Evolutionary conservation across 2,113 vertebrate genomes (phyloP).

Genomic region (Catharus bicknelli): DNA sequence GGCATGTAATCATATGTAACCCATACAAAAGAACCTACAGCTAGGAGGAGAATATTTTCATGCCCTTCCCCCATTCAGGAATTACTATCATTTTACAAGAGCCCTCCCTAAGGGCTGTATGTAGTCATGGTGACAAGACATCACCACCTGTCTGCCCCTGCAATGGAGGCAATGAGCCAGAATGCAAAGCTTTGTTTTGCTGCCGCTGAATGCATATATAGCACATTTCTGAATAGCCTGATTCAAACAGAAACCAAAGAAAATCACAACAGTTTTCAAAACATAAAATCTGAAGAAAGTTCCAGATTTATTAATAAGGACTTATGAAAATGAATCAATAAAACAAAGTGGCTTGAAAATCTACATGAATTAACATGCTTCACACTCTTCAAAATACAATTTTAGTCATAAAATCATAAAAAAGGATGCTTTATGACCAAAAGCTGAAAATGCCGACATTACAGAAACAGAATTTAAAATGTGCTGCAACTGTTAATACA

Average conservation of each 20-base stretch:
- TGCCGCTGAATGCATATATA: background rate
- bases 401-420: background rate
- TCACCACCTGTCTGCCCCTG: constrained; percentile 66
- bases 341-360: background rate
- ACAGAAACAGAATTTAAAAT: background rate
- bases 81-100: constrained; percentile 42
- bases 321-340: background rate
- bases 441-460: background rate
- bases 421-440: background rate
- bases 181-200: constrained; percentile 35
- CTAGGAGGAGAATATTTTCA: background rate
- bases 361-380: background rate
- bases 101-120: constrained; percentile 55
- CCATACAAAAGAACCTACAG: background rate
- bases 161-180: constrained; percentile 39
- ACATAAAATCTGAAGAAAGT: background rate
- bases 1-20: background rate
- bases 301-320: background rate
- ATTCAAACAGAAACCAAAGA: background rate
- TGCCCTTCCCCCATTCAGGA: constrained; percentile 40
- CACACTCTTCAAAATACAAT: background rate
- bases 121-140: constrained; percentile 76
- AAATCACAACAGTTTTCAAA: background rate
- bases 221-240: background rate
- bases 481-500: background rate